A percentile compares a stretch with the other conserved stretches of the same genome.
Conservation (phyloP, 2,888 invertebrate species). For the Coleophora deauratella region DNA sequence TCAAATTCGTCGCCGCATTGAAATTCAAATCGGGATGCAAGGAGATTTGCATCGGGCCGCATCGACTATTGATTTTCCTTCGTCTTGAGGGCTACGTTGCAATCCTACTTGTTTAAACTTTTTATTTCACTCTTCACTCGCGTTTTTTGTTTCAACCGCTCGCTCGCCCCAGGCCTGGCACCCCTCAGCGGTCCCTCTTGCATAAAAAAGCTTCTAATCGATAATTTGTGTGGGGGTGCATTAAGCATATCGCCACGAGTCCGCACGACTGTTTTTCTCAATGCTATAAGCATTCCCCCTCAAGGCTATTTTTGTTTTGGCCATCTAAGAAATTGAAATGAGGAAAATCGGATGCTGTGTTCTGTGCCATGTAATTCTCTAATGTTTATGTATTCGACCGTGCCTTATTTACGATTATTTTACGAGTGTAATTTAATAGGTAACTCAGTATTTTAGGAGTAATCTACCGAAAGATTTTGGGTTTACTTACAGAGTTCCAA, state of each 20-base stretch:
- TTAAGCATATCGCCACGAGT: conserved; percentile 70
- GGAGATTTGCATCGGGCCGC: conserved; percentile 65
- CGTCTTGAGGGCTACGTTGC: conserved; percentile 66
- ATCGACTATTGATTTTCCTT: conserved; percentile 68
- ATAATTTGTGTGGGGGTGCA: conserved; percentile 75
- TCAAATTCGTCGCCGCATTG: conserved; percentile 56
- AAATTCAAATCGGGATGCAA: conserved; percentile 68
- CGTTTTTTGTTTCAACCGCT: conserved; percentile 73
- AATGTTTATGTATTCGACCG: conserved; percentile 1
- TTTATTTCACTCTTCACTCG: conserved; percentile 72
- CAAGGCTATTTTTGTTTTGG: conserved; percentile 63
- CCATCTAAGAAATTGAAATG: conserved; percentile 53
- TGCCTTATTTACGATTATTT: not conserved
- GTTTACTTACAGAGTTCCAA: too few species aligned
- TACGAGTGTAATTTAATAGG: not conserved
- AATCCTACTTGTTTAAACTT: conserved; percentile 72
- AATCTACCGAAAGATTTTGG: too few species aligned
- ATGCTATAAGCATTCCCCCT: conserved; percentile 65
- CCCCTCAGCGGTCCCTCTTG: conserved; percentile 71
- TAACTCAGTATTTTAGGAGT: too few species aligned
- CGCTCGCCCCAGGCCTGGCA: conserved; percentile 59
- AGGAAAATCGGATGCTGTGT: conserved; percentile 32
- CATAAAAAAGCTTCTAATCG: conserved; percentile 75
- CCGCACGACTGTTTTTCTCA: conserved; percentile 65
- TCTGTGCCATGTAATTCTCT: conserved; percentile 10